Conservation (phyloP, 2,888 invertebrate species). For the Biston stratarius region DNA sequence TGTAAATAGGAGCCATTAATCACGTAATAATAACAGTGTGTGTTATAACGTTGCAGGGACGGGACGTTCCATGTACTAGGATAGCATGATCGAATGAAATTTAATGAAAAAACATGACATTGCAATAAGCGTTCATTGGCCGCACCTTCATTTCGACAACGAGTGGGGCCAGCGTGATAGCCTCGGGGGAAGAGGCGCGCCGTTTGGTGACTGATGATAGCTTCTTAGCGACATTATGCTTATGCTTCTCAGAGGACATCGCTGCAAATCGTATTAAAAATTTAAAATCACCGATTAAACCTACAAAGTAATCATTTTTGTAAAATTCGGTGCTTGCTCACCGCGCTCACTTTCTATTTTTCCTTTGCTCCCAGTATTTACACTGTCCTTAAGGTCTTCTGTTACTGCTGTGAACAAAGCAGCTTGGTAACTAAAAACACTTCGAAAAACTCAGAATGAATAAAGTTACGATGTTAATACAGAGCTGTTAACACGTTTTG, state of each 20-base stretch:
- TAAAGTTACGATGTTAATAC: background rate
- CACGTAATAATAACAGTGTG: constrained; percentile 43
- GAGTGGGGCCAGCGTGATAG: constrained; percentile 56
- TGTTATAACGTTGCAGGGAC: constrained; percentile 27
- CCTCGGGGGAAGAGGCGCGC: constrained; percentile 59
- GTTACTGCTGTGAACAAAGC: constrained; percentile 55
- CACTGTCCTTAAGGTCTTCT: constrained; percentile 61
- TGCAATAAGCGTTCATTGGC: constrained; percentile 41
- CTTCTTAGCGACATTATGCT: constrained; percentile 59
- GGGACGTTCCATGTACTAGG: constrained; percentile 29
- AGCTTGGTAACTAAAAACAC: background rate
- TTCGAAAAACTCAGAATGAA: background rate
- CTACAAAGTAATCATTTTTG: background rate
- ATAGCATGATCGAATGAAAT: constrained; percentile 47
- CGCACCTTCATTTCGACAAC: constrained; percentile 60
- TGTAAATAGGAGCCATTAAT: constrained; percentile 38
- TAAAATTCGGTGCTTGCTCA: constrained; percentile 42
- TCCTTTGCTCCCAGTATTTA: constrained; percentile 51
- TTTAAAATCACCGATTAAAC: background rate
- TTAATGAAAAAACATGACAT: constrained; percentile 43
- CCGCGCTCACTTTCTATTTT: constrained; percentile 56
- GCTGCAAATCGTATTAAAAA: constrained; percentile 46
- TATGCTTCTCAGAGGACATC: constrained; percentile 59
- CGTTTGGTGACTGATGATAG: constrained; percentile 58
- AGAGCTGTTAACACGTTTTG: background rate